These are phyloP conservation scores for Drosophila pullipes DNA, from an alignment of 2,888 invertebrate species.

Conservation along the genomic window DNA sequence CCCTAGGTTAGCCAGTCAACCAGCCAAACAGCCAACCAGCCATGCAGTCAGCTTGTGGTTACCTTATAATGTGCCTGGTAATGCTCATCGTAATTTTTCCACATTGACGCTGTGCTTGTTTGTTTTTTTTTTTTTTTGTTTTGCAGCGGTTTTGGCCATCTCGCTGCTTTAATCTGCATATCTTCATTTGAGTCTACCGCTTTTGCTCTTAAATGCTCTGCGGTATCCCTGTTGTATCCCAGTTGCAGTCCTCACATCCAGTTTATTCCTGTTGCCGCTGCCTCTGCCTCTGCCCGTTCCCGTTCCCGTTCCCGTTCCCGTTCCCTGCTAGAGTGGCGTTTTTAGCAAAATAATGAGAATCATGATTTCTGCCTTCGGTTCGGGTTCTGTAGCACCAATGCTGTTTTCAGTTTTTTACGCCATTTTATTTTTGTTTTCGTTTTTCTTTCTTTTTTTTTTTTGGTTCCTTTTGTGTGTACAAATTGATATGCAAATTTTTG, in stretches of 20 bases:
- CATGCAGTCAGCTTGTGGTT: constrained; percentile 37
- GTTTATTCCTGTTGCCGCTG: constrained; percentile 9
- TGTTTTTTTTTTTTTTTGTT: constrained; percentile 37
- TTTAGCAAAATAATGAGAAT: constrained; percentile 82
- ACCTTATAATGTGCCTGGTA: constrained; percentile 84
- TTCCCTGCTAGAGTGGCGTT: constrained; percentile 54
- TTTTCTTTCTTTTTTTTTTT: not conserved
- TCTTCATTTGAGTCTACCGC: constrained; percentile 83
- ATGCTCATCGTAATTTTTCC: constrained; percentile 85
- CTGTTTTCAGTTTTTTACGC: constrained; percentile 72
- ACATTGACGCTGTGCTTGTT: constrained; percentile 70
- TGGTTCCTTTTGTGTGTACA: constrained; percentile 62
- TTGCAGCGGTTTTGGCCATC: constrained; percentile 62
- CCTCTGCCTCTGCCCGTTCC: not conserved
- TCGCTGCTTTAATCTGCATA: constrained; percentile 83
- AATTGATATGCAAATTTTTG: constrained; percentile 82
- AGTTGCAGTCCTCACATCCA: constrained; percentile 27
- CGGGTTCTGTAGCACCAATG: constrained; percentile 37
- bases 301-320: constrained; percentile 16
- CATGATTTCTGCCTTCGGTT: constrained; percentile 80
- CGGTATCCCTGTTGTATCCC: constrained; percentile 36
- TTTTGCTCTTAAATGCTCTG: constrained; percentile 69
- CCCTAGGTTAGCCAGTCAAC: constrained; percentile 3
- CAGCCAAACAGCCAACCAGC: no score
- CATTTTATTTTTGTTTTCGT: constrained; percentile 51